Evolutionary conservation across 2,797 vertebrate genomes (phyloP).

Genomic region (Aphelocoma californica): DNA sequence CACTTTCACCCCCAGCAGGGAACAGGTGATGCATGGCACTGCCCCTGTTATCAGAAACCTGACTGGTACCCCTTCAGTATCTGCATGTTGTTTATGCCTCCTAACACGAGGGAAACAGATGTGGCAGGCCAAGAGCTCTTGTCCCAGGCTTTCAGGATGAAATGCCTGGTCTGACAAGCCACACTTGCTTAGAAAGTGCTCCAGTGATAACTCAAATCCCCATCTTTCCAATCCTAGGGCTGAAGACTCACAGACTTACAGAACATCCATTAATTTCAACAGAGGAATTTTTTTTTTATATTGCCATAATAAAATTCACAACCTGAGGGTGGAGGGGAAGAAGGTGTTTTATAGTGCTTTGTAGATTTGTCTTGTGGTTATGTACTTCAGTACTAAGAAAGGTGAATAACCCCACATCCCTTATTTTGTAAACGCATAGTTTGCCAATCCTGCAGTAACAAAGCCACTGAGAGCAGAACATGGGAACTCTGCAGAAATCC

Average conservation of each 20-base stretch:
- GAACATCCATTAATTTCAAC: neutral
- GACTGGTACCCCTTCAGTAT: neutral
- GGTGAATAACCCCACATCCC: neutral
- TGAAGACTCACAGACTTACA: neutral
- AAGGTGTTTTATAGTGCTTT: neutral
- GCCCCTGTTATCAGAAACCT: neutral
- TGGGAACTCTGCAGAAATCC: neutral
- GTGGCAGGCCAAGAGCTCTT: neutral
- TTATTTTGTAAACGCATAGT: neutral
- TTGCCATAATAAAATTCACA: neutral
- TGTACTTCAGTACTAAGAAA: neutral
- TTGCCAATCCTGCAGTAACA: neutral
- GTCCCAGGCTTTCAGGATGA: neutral
- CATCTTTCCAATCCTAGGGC: neutral
- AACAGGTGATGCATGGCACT: neutral
- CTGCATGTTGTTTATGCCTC: neutral
- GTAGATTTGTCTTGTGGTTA: neutral
- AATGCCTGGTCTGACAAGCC: neutral
- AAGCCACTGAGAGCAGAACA: neutral
- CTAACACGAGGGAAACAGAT: neutral
- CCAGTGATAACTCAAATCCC: neutral
- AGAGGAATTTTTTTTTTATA: neutral
- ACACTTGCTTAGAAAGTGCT: neutral
- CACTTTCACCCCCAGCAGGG: neutral
- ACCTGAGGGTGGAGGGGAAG: neutral